Conservation (phyloP, 2,888 invertebrate genomes). For the Phortica magna region DNA sequence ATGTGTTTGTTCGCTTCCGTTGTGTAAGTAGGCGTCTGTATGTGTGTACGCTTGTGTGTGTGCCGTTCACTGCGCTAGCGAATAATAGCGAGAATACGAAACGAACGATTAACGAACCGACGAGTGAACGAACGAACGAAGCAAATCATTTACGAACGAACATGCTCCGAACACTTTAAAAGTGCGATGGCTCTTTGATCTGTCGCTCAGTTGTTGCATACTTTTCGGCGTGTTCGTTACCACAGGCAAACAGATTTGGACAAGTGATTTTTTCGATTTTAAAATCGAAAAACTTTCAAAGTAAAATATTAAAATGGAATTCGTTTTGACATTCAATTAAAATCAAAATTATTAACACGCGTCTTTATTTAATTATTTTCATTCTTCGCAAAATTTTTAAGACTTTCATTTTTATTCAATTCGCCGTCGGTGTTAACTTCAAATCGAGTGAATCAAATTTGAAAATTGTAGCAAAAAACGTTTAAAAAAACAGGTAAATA, state of each 20-base stretch:
- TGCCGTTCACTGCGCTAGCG: slow-evolving; percentile 21
- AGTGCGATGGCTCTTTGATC: slow-evolving; percentile 69
- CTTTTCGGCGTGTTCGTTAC: slow-evolving; percentile 66
- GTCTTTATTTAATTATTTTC: not conserved
- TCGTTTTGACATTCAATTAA: slow-evolving; percentile 13
- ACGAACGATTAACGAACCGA: slow-evolving; percentile 2
- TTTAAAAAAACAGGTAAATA: not conserved
- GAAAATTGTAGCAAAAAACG: not conserved
- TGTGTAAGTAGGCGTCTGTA: slow-evolving; percentile 41
- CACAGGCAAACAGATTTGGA: not conserved
- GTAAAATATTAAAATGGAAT: slow-evolving; percentile 20
- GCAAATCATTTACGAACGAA: not conserved
- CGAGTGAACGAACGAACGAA: slow-evolving; percentile 1
- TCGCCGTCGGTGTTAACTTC: not conserved
- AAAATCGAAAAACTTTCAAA: not conserved
- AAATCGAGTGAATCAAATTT: not conserved
- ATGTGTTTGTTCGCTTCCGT: slow-evolving; percentile 55
- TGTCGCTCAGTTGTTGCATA: slow-evolving; percentile 74
- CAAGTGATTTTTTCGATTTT: slow-evolving; percentile 39
- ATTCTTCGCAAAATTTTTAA: not conserved
- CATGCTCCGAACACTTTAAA: slow-evolving; percentile 57
- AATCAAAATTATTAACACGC: not conserved
- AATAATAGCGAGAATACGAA: slow-evolving; percentile 9
- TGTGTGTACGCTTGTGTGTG: slow-evolving; percentile 7
- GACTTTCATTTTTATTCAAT: not conserved